Evolutionary conservation across 2,888 invertebrate genomes (phyloP).

Genomic region (Leptopilina syphax): DNA sequence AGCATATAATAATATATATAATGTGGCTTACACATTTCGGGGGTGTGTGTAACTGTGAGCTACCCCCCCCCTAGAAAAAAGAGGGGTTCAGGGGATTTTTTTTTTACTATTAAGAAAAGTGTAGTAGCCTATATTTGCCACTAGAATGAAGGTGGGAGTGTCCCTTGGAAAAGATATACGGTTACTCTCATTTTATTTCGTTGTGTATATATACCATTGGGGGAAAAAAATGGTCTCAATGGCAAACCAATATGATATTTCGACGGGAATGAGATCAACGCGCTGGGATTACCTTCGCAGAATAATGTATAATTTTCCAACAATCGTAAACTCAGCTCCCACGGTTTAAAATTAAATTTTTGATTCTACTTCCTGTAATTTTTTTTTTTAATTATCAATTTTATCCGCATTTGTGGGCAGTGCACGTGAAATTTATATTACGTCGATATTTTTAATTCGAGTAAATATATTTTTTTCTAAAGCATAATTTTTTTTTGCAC

Average conservation of each 20-base stretch:
- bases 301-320: not conserved
- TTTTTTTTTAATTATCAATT: no score
- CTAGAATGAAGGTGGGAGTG: constrained; percentile 50
- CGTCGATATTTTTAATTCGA: no score
- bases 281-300: constrained; percentile 31
- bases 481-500: no score
- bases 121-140: constrained; percentile 52
- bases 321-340: constrained; percentile 13
- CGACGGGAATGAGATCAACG: constrained; percentile 15
- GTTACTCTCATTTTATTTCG: constrained; percentile 54
- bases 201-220: constrained; percentile 42
- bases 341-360: constrained; percentile 11
- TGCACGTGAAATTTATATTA: no score
- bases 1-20: constrained; percentile 59
- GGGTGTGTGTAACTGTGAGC: constrained; percentile 50
- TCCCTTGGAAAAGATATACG: constrained; percentile 48
- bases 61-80: not conserved
- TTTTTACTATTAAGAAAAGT: constrained; percentile 48
- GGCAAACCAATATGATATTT: constrained; percentile 46
- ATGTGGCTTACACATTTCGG: constrained; percentile 65
- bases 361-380: no score
- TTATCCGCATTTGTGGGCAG: no score
- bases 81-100: constrained; percentile 53
- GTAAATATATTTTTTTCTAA: no score
- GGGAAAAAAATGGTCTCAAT: constrained; percentile 45